phyloP scores from a whole-genome alignment of 2,888 invertebrate species.

The Pseudococcus viburni region DNA sequence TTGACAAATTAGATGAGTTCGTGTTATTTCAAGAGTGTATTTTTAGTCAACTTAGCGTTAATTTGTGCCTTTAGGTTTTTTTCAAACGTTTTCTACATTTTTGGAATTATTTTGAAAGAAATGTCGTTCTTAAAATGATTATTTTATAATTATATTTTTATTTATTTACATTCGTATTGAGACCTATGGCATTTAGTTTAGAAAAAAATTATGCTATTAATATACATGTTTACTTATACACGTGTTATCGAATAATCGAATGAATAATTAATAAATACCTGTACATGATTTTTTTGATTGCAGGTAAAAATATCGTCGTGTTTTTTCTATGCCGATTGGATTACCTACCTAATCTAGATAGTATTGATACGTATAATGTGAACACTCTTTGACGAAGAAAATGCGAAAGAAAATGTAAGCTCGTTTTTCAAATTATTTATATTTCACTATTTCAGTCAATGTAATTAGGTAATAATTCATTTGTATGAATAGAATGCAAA shows the following conservation, averaged over 20 bases:
- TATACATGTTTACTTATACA: background rate
- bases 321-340: background rate
- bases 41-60: background rate
- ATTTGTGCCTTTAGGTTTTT: background rate
- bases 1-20: background rate
- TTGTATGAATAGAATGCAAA: background rate
- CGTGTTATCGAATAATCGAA: background rate
- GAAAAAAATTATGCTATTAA: background rate
- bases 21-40: background rate
- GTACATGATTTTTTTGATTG: conserved; percentile 2
- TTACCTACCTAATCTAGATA: too few relatives aligned
- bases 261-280: background rate
- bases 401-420: background rate
- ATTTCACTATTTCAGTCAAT: background rate
- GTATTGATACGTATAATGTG: too few relatives aligned
- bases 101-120: conserved; percentile 1
- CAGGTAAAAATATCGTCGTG: background rate
- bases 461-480: background rate
- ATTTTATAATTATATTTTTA: background rate
- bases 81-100: background rate
- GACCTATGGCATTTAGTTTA: background rate
- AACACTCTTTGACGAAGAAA: background rate
- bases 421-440: background rate
- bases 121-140: background rate
- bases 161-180: background rate